Evolutionary conservation across 2,888 invertebrate species (phyloP), one percentile per base, ranked within the genome.

Genomic region (Thyatira batis): DNA sequence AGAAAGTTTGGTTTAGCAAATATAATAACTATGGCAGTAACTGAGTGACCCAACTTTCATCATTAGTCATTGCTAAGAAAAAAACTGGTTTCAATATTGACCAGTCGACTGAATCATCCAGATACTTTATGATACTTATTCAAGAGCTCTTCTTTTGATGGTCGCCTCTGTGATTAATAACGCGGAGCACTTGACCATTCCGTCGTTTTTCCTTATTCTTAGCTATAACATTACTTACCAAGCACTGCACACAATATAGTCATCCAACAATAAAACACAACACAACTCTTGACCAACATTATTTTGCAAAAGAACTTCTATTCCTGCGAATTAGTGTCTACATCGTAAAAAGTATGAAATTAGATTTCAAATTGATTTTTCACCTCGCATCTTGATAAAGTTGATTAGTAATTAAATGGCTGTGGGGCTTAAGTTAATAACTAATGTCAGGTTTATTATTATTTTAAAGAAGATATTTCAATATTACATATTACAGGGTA

Each of bases 291-390:
- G 11, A 27, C 20, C 17, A 17, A 13, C 48, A 48, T 48, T 25
- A 28, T 48, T 5, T 13, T 20, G 1, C 8, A 33, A 4, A 5
- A 33, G 28, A 27, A 48, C 10, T 4, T 1, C 1, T 17, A 20
- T 17, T 6, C 10, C 25, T n/a, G 10, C 17, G 9, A 9, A 20
- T 11, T 10, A 20, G 9, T 9, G 17, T 27, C 25, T 1, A 3
- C 5, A 21, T 27, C 10, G 20, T 17, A 5, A 48, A 17, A 39
- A n/a, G 17, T 48, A 48, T 48, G 54, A 61, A 65, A 68, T 73
- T 53, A 57, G 61, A 46, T 54, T 51, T 44, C 10, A 61, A 65
- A 71, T 73, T 63, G 63, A 71, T 73, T 68, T 63, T 54, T 54
- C 53, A 53, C 55, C 23, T 20, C 45, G 50, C 54, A 28, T 52